These are phyloP conservation scores for Crocuta crocuta DNA, from an alignment of 2,113 vertebrate species.

Conservation along the genomic window DNA sequence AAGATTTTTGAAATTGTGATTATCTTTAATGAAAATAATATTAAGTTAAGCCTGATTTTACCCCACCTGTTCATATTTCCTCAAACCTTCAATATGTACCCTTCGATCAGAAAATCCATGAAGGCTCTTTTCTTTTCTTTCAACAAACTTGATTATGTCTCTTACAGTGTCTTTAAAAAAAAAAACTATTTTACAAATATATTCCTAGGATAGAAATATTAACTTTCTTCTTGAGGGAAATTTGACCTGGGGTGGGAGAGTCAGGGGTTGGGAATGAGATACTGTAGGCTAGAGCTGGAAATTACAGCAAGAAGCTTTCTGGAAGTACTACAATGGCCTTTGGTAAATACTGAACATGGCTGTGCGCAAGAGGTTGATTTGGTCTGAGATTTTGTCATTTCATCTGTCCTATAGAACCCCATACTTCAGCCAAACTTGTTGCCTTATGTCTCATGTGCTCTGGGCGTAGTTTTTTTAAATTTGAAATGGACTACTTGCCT, in stretches of 20 bases:
- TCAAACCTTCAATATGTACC: neutral
- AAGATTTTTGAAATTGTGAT: neutral
- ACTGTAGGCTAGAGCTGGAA: neutral
- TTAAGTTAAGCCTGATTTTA: neutral
- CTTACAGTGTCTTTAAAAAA: neutral
- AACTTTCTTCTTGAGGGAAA: neutral
- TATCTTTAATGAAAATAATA: neutral
- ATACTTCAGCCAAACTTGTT: neutral
- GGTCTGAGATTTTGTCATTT: neutral
- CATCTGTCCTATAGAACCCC: neutral
- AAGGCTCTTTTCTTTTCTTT: neutral
- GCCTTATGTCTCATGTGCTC: neutral
- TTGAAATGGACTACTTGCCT: neutral
- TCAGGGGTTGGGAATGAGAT: neutral
- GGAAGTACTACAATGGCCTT: neutral
- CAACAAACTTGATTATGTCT: neutral
- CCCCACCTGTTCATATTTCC: neutral
- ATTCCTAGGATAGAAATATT: neutral
- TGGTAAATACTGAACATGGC: neutral
- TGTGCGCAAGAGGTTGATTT: neutral
- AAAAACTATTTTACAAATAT: neutral
- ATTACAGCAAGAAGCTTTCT: neutral
- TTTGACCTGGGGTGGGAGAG: neutral
- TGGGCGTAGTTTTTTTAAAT: neutral
- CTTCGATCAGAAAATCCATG: neutral